Evolutionary conservation across 2,888 invertebrate species (phyloP).

Genomic region (Troilus luridus): DNA sequence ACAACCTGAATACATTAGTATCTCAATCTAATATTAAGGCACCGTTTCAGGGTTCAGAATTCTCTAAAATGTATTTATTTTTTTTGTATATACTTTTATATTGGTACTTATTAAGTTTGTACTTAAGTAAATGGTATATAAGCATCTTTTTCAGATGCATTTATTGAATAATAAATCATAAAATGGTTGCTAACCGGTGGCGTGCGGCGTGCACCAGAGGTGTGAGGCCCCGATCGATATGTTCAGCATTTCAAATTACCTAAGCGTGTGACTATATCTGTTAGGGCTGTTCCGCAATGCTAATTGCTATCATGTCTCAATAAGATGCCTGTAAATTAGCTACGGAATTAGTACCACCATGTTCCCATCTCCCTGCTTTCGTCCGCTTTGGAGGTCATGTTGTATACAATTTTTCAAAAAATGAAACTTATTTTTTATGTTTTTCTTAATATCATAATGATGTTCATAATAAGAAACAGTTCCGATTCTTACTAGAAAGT

Average conservation of each 20-base stretch:
- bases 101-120: neutral
- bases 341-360: neutral
- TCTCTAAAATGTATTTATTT: neutral
- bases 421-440: too few species aligned
- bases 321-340: neutral
- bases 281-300: neutral
- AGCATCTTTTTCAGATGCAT: neutral
- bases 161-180: neutral
- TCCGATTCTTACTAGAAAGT: too few species aligned
- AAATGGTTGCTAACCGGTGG: neutral
- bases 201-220: neutral
- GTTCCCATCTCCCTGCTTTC: neutral
- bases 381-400: too few species aligned
- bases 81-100: neutral
- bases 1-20: neutral
- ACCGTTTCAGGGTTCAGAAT: too few species aligned
- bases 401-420: too few species aligned
- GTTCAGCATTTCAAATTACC: conserved; percentile 32
- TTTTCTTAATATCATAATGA: too few species aligned
- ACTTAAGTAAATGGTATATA: neutral
- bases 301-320: neutral
- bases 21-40: too few species aligned
- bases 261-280: neutral
- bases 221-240: neutral
- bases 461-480: too few species aligned